Percentiles rank a stretch among this genome's conserved stretches.
Conservation (phyloP, 2,888 invertebrate genomes). For the Stenolophus ochropezus region DNA sequence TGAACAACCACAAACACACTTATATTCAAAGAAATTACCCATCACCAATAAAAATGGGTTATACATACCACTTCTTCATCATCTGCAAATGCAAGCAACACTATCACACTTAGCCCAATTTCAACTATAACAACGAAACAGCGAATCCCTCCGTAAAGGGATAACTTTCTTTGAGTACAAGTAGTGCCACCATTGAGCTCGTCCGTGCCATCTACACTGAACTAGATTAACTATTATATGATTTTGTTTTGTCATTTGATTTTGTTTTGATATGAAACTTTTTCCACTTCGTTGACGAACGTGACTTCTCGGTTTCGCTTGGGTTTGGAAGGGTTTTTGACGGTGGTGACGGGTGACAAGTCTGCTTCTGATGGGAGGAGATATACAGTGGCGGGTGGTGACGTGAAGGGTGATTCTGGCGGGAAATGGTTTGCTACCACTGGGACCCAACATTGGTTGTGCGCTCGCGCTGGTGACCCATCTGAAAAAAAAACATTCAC, state of each 20-base stretch:
- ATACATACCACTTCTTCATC: slow-evolving; percentile 24
- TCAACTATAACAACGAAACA: slow-evolving; percentile 14
- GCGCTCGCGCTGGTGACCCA: slow-evolving; percentile 74
- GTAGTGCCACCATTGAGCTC: slow-evolving; percentile 25
- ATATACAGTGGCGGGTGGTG: slow-evolving; percentile 60
- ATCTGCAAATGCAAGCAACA: slow-evolving; percentile 17
- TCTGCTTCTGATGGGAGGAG: slow-evolving; percentile 47
- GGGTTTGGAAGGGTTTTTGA: slow-evolving; percentile 11
- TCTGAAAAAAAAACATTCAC: slow-evolving; percentile 66
- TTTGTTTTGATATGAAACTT: slow-evolving; percentile 54
- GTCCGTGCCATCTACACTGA: slow-evolving; percentile 37
- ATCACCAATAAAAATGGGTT: slow-evolving; percentile 1
- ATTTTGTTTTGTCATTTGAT: slow-evolving; percentile 50
- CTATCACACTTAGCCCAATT: slow-evolving; percentile 16
- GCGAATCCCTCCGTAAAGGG: not conserved
- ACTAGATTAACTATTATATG: slow-evolving; percentile 44
- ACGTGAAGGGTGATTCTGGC: slow-evolving; percentile 79
- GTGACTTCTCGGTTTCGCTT: slow-evolving; percentile 55
- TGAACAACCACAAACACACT: slow-evolving; percentile 24
- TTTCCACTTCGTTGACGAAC: slow-evolving; percentile 56
- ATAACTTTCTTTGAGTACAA: slow-evolving; percentile 38
- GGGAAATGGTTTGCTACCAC: slow-evolving; percentile 84
- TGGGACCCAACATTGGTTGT: slow-evolving; percentile 80
- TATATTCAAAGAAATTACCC: slow-evolving; percentile 41
- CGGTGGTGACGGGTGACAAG: slow-evolving; percentile 3